Evolutionary conservation across 1,140 invertebrate genomes (phyloP), one percentile per base, ranked within the genome.

Genomic region (Apis cerana): DNA sequence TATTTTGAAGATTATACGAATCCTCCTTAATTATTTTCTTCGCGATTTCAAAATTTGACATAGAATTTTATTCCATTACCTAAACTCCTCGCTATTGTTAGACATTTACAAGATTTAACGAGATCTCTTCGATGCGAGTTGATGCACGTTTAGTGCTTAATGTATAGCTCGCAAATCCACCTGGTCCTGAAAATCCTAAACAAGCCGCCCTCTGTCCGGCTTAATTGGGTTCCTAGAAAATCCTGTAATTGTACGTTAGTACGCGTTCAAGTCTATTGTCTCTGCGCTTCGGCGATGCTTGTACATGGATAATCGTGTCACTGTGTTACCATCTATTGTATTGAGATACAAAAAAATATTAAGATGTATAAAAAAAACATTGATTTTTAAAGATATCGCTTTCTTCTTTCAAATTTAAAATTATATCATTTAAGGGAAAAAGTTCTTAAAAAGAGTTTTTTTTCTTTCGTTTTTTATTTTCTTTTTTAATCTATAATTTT

Each of bases 211-310:
- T 76, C 75, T 82, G n/a, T 76, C 58, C n/a, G 67, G 75, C 50
- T 77, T 83, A 78, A 83, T 83, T 78, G 75, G 81, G 19, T 54
- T 83, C 17, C 56, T 50, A 78, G 75, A 83, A 83, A 83, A 83
- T 78, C 75, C 58, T 48, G 21, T 59, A 69, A 69, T 64, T 58
- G 58, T 83, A 71, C 54, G n/a, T 50, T 68, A 54, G 27, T 62
- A 62, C 48, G 59, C 67, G 80, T 77, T 21, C 72, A 23, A 67
- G 50, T 75, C 54, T 76, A 68, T 76, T 56, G 23, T 75, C 50
- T 58, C n/a, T 58, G 1, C 61, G n/a, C 4, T 5, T 68, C 43
- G 23, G 67, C 10, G 33, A 33, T 58, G 27, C 0, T 56, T 48
- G 8, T 65, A 12, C 9, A 68, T 10, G 13, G 21, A 77, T 5